Conservation (phyloP, 2,888 invertebrate species). For the Ormyrus pomaceus region DNA sequence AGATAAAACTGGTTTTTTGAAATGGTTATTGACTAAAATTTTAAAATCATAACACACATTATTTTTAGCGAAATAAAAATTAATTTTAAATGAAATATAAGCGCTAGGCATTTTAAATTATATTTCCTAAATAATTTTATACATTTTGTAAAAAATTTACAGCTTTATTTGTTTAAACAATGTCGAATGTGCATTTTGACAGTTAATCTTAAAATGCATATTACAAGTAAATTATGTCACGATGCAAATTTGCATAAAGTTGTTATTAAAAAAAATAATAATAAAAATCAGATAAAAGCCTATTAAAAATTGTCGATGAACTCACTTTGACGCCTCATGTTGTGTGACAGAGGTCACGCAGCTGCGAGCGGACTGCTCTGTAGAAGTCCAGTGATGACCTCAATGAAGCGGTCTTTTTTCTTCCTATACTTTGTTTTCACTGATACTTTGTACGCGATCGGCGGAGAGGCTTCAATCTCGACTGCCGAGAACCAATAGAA, state of each 20-base stretch:
- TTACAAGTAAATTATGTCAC: not conserved
- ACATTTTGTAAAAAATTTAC: not conserved
- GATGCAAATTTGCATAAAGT: not conserved
- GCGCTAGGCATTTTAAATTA: not conserved
- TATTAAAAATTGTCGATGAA: constrained; percentile 36
- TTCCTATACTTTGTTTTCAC: constrained; percentile 50
- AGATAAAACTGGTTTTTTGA: constrained; percentile 16
- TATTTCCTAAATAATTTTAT: not conserved
- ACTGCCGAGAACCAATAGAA: constrained; percentile 33
- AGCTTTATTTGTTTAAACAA: too few species aligned
- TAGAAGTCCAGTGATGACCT: constrained; percentile 72
- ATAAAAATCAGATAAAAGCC: constrained; percentile 29
- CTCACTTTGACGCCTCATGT: constrained; percentile 69
- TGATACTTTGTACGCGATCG: constrained; percentile 48
- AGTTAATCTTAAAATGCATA: not conserved
- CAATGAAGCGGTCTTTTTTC: constrained; percentile 61
- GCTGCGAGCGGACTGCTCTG: constrained; percentile 68
- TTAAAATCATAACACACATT: constrained; percentile 6
- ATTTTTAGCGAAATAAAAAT: not conserved
- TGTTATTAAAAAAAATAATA: constrained; percentile 1
- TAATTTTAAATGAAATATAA: constrained; percentile 3
- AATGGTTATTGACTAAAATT: constrained; percentile 34
- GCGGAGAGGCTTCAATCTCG: constrained; percentile 31
- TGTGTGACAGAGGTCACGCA: constrained; percentile 64
- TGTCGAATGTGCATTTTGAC: not conserved